phyloP scores from a whole-genome alignment of 2,797 vertebrate species.

The Echiichthys vipera region DNA sequence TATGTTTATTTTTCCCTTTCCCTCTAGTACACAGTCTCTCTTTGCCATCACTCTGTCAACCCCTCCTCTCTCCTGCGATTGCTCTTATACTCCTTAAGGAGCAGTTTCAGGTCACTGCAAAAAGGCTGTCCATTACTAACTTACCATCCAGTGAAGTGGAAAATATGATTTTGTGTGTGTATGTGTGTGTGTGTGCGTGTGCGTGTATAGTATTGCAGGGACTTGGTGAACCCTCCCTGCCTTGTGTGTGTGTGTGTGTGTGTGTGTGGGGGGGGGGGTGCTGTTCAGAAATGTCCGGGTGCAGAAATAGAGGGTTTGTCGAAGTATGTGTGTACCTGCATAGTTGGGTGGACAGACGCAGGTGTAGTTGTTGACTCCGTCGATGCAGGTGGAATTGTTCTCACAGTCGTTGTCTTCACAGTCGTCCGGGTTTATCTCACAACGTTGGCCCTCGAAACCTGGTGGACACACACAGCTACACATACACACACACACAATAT shows the following conservation, averaged over 20 bases:
- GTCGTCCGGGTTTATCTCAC: conserved; percentile 95
- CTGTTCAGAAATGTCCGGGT: conserved; percentile 24
- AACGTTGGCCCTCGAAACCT: conserved; percentile 93
- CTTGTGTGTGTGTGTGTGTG: background rate
- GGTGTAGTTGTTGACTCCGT: conserved; percentile 96
- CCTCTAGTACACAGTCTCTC: conserved; percentile 20
- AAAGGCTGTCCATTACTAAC: conserved; percentile 68
- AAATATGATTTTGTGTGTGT: conserved; percentile 61
- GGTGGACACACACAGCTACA: conserved; percentile 91
- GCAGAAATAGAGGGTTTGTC: background rate
- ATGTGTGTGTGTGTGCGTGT: conserved; percentile 31
- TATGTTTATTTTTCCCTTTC: conserved; percentile 49
- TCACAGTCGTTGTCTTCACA: conserved; percentile 99
- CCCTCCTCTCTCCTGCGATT: conserved; percentile 42
- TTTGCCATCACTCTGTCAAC: conserved; percentile 40
- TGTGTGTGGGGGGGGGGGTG: conserved; percentile 25
- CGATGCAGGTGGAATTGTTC: conserved; percentile 96
- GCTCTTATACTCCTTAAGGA: conserved; percentile 70
- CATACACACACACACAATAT: conserved; percentile 37
- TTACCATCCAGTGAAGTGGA: conserved; percentile 68
- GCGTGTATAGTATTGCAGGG: background rate
- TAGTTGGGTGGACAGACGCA: conserved; percentile 95
- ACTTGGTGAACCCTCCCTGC: too few relatives aligned
- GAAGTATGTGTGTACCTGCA: conserved; percentile 61
- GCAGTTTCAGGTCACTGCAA: conserved; percentile 68